These are phyloP conservation scores for Darevskia nairensis DNA, from an alignment of 2,797 vertebrate genomes.

Conservation along the genomic window DNA sequence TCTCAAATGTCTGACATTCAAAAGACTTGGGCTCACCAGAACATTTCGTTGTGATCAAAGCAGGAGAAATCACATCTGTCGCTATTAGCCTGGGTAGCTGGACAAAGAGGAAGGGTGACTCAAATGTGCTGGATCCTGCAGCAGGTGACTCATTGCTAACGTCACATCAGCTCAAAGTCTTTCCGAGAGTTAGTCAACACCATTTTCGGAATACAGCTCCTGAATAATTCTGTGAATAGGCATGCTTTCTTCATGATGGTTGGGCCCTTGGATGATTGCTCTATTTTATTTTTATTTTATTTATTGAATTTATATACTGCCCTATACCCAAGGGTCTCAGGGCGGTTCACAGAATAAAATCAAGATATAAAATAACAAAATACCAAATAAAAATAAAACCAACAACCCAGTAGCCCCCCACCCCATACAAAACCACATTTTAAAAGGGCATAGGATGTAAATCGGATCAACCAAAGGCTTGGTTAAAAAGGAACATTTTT, in stretches of 20 bases:
- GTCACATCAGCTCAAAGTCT: not conserved
- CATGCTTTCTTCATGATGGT: not conserved
- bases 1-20: not conserved
- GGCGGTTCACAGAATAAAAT: too few relatives aligned
- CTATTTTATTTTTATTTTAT: not conserved
- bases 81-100: not conserved
- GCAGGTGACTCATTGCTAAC: not conserved
- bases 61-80: slow-evolving; percentile 3
- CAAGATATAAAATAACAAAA: too few relatives aligned
- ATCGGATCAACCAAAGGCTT: too few relatives aligned
- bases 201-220: not conserved
- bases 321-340: too few relatives aligned
- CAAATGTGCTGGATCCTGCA: not conserved
- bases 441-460: too few relatives aligned
- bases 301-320: too few relatives aligned
- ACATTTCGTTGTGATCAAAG: not conserved
- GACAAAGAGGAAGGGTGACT: not conserved
- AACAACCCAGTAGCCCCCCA: too few relatives aligned
- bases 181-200: not conserved
- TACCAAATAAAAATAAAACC: too few relatives aligned
- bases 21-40: not conserved
- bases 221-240: not conserved
- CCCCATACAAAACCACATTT: too few relatives aligned
- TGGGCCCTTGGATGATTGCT: not conserved
- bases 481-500: too few relatives aligned